Evolutionary conservation across 2,888 invertebrate genomes (phyloP).

Genomic region (Dasysyrphus tricinctus): DNA sequence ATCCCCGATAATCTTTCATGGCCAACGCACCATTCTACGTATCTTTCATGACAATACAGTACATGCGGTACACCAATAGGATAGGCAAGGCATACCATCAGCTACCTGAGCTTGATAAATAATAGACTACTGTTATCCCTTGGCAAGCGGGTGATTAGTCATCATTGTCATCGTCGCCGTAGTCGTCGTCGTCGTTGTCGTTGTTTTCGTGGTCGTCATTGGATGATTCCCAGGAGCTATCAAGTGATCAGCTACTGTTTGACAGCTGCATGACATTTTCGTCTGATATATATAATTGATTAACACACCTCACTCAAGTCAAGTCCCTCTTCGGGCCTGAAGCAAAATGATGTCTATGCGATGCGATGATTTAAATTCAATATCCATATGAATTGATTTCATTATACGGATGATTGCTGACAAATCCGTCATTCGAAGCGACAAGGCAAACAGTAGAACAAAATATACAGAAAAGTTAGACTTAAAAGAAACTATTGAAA

Average conservation of each 20-base stretch:
- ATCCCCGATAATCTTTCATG: slow-evolving; percentile 51
- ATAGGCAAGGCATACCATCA: background rate
- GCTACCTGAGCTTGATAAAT: slow-evolving; percentile 56
- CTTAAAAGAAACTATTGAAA: background rate
- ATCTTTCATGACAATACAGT: slow-evolving; percentile 15
- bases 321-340: slow-evolving; percentile 21
- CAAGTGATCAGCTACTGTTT: slow-evolving; percentile 74
- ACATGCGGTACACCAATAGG: background rate
- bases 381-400: slow-evolving; percentile 69
- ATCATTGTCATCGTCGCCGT: slow-evolving; percentile 47
- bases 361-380: slow-evolving; percentile 67
- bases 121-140: slow-evolving; percentile 38
- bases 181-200: slow-evolving; percentile 34
- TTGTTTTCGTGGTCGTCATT: slow-evolving; percentile 32
- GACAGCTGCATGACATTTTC: slow-evolving; percentile 72
- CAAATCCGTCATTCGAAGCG: slow-evolving; percentile 39
- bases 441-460: background rate
- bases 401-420: slow-evolving; percentile 59
- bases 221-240: slow-evolving; percentile 64
- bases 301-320: slow-evolving; percentile 66
- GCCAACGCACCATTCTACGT: slow-evolving; percentile 36
- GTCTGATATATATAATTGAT: slow-evolving; percentile 73
- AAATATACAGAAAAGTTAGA: background rate
- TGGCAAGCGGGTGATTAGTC: slow-evolving; percentile 57
- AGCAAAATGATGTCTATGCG: slow-evolving; percentile 2